Base-by-base conservation (phyloP, 2,888 invertebrate genomes). In the Bursaphelenchus okinawaensis region DNA sequence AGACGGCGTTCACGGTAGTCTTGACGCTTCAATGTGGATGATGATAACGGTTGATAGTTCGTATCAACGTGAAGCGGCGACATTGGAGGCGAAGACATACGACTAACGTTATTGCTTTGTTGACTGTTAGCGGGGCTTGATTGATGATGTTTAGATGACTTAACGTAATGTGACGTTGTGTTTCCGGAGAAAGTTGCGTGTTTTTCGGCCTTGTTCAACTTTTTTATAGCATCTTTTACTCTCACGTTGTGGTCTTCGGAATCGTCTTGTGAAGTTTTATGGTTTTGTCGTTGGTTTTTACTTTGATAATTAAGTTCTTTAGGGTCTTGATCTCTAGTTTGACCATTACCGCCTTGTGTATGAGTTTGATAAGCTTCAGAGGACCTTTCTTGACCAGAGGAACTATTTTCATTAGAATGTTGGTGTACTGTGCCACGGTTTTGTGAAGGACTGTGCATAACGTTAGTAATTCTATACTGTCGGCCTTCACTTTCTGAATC, bases 11-110 rank as follows among this genome's bases (percentile, higher is more conserved):
- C 60, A 1, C 40, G 40, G 40, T 40, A 40, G 9, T 26, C 23
- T n/a, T 54, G 50, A 20, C 60, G 60, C 4, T 52, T 31, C 23
- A 54, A 19, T 3, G 54, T 54, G 2, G 54, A 54, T n/a, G 24
- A 24, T 4, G 23, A 26, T 4, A 54, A 26, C 19, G 54, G 54
- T 19, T 54, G 24, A n/a, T 31, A 23, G 20, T 40, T 20, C 2
- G 50, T 50, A 9, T 59, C 60, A 2, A 59, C 28, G 52, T 59
- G 60, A 6, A 59, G 60, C 3, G 40, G 40, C n/a, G 40, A 40
- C 40, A 40, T 3, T 4, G 40, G 40, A 12, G 40, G 40, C 40
- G 40, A 40, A 12, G 40, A 40, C 3, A 40, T 16, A 4, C 16
- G 12, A 4, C n/a, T 40, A 40, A 16, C 40, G n/a, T 40, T 12